Percentiles rank a stretch among this genome's conserved stretches.
Conservation (phyloP, 37 sponge, comb jelly and placozoan genomes). For the Petrosia ficiformis region DNA sequence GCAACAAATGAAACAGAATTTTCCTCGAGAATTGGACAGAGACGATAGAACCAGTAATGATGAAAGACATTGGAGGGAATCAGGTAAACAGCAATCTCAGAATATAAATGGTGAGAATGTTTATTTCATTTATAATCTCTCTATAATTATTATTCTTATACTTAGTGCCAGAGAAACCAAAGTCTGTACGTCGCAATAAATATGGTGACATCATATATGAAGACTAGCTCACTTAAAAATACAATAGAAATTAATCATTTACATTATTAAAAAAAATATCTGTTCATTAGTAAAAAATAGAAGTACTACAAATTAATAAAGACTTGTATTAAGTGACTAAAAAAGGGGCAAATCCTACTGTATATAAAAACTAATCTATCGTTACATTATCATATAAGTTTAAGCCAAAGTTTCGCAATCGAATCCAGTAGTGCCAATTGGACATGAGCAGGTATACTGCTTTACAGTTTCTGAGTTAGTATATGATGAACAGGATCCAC, state of each 20-base stretch:
- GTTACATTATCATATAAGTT: background rate
- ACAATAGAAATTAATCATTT: too few species aligned
- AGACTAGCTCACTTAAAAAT: slow-evolving; percentile 6
- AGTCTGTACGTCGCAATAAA: slow-evolving; percentile 37
- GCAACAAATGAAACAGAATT: slow-evolving; percentile 25
- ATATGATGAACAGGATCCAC: slow-evolving; percentile 9
- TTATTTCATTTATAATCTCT: background rate
- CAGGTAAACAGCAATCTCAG: background rate
- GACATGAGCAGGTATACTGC: slow-evolving; percentile 8
- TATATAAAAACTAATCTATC: background rate
- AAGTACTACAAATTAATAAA: background rate
- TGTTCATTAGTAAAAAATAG: background rate
- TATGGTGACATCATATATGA: slow-evolving; percentile 64
- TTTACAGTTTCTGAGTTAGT: background rate
- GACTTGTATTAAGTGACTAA: background rate
- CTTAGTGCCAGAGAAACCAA: too few species aligned
- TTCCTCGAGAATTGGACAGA: slow-evolving; percentile 6
- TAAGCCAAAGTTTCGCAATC: background rate
- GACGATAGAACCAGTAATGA: background rate
- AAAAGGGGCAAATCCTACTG: background rate
- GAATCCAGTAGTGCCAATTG: background rate
- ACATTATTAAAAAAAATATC: background rate
- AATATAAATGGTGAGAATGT: too few species aligned
- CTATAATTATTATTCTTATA: too few species aligned
- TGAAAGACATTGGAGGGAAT: slow-evolving; percentile 23